Conservation (phyloP, 2,888 invertebrate genomes). For the Mylabris sibirica region DNA sequence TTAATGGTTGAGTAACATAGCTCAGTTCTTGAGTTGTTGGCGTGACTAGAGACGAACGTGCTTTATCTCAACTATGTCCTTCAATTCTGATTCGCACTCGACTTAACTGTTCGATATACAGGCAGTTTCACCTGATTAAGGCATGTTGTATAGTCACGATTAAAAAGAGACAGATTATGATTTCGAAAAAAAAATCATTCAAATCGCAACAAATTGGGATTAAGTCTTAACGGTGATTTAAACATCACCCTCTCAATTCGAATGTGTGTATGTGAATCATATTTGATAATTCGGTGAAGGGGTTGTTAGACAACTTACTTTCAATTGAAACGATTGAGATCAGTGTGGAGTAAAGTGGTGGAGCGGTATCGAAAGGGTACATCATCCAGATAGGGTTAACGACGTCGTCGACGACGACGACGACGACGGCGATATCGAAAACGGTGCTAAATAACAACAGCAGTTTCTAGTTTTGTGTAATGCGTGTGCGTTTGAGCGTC, state of each 20-base stretch:
- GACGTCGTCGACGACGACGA: slow-evolving; percentile 11
- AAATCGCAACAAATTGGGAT: slow-evolving; percentile 62
- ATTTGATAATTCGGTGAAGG: slow-evolving; percentile 25
- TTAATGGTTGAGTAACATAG: no score
- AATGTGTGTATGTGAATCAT: slow-evolving; percentile 51
- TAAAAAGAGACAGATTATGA: slow-evolving; percentile 18
- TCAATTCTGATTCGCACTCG: no score
- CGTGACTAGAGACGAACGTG: no score
- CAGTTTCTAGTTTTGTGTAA: slow-evolving; percentile 12
- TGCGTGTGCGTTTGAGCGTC: slow-evolving; percentile 24
- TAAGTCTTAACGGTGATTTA: slow-evolving; percentile 60
- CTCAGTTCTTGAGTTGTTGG: no score
- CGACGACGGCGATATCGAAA: slow-evolving; percentile 21
- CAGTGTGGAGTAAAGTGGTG: neutral
- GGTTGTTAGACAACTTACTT: slow-evolving; percentile 9
- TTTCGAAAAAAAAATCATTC: slow-evolving; percentile 58
- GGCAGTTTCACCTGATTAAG: no score
- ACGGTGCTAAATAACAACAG: neutral
- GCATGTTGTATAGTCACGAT: neutral
- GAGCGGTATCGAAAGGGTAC: slow-evolving; percentile 7
- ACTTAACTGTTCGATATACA: no score
- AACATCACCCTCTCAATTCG: slow-evolving; percentile 52
- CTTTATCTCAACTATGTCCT: no score
- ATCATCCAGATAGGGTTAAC: slow-evolving; percentile 1
- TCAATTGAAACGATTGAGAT: neutral